Evolutionary conservation across 2,797 vertebrate species (phyloP).

Genomic region (Chiloscyllium punctatum): DNA sequence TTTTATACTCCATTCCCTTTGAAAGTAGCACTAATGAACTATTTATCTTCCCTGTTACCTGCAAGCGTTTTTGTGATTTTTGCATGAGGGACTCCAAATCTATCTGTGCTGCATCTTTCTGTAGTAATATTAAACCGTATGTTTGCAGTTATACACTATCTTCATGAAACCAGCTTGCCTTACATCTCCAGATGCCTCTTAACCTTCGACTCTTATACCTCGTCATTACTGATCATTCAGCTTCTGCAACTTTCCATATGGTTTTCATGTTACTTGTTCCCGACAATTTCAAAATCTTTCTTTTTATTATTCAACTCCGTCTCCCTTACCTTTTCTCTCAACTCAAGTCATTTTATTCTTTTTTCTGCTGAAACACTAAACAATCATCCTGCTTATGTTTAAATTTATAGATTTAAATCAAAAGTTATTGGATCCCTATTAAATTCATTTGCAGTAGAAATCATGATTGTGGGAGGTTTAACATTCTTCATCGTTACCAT

Average conservation of each 20-base stretch:
- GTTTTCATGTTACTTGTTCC: background rate
- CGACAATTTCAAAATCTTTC: background rate
- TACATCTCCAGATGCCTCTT: background rate
- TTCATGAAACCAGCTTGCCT: background rate
- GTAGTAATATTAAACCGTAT: too few species aligned
- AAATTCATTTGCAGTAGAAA: background rate
- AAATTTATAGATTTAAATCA: background rate
- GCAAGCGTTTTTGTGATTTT: too few species aligned
- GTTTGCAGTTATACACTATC: background rate
- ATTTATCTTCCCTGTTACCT: too few species aligned
- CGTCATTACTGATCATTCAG: background rate
- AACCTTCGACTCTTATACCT: background rate
- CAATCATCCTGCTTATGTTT: background rate
- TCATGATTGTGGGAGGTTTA: background rate
- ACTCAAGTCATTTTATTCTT: background rate
- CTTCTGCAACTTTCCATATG: background rate
- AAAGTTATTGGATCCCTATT: background rate
- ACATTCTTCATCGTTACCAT: too few species aligned
- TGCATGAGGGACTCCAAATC: too few species aligned
- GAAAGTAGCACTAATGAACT: too few species aligned
- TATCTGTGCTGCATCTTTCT: too few species aligned
- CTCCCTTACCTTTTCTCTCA: background rate
- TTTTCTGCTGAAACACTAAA: background rate
- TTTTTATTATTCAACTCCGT: background rate
- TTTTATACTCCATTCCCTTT: too few species aligned